Percentiles rank a stretch among this genome's conserved stretches.
Conservation (phyloP, 2,888 invertebrate species). For the Athalia circularis region DNA sequence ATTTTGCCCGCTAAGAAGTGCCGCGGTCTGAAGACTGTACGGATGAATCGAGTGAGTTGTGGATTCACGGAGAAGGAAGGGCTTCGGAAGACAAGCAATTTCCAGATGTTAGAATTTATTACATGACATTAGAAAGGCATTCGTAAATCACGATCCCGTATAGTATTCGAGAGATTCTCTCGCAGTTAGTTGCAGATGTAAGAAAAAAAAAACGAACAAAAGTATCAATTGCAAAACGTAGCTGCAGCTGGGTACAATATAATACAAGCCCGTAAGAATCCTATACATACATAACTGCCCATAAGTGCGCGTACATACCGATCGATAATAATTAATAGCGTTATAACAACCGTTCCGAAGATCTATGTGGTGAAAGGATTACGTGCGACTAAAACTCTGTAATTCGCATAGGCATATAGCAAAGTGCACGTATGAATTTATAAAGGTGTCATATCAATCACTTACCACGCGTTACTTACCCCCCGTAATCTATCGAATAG, state of each 20-base stretch:
- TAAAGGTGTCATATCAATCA: too few relatives aligned
- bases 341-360: not conserved
- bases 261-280: too few relatives aligned
- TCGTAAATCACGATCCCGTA: slow-evolving; percentile 26
- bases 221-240: slow-evolving; percentile 34
- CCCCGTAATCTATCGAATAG: not conserved
- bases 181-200: not conserved
- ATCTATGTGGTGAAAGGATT: slow-evolving; percentile 17
- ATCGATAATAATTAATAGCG: slow-evolving; percentile 40
- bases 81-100: slow-evolving; percentile 26
- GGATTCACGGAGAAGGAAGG: slow-evolving; percentile 23
- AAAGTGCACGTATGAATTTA: too few relatives aligned
- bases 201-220: not conserved
- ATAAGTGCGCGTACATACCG: slow-evolving; percentile 9
- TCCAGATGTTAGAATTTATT: slow-evolving; percentile 43
- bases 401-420: not conserved
- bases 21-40: not conserved
- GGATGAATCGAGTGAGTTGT: not conserved
- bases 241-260: too few relatives aligned
- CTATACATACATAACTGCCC: not conserved
- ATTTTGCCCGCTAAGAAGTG: too few relatives aligned
- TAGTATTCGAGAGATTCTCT: slow-evolving; percentile 18
- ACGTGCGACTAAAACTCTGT: slow-evolving; percentile 1
- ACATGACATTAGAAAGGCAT: slow-evolving; percentile 43
- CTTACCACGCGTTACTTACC: not conserved